Evolutionary conservation across 2,797 vertebrate genomes (phyloP).

Genomic region (Pseudocheirus occidentalis): DNA sequence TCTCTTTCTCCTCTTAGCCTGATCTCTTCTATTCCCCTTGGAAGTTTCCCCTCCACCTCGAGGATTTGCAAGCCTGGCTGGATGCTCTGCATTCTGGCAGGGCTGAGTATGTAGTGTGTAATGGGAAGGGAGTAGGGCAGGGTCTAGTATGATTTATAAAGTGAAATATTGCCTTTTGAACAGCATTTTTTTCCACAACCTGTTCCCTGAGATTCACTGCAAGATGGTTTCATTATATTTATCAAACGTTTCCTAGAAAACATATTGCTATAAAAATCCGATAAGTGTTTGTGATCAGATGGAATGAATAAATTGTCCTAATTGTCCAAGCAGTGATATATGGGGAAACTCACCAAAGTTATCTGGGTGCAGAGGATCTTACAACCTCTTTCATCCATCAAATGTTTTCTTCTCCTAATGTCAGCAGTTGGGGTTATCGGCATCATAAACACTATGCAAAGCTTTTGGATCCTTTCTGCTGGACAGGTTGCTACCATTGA

Average conservation of each 20-base stretch:
- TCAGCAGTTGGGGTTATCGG: constrained; percentile 79
- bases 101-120: constrained; percentile 9
- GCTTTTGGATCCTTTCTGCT: constrained; percentile 80
- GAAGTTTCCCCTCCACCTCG: background rate
- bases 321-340: constrained; percentile 70
- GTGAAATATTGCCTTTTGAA: constrained; percentile 67
- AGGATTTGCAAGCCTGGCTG: constrained; percentile 26
- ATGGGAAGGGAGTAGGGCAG: background rate
- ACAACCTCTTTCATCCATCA: constrained; percentile 76
- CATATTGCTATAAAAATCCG: constrained; percentile 72
- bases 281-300: constrained; percentile 68
- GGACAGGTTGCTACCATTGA: constrained; percentile 77
- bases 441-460: constrained; percentile 82
- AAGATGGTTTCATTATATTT: constrained; percentile 74
- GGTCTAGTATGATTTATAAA: constrained; percentile 45
- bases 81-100: constrained; percentile 46
- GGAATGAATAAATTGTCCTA: constrained; percentile 68
- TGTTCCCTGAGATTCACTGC: constrained; percentile 60
- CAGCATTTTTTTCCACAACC: constrained; percentile 21
- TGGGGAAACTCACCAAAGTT: constrained; percentile 67
- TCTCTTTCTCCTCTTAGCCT: background rate
- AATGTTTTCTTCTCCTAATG: constrained; percentile 66
- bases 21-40: background rate
- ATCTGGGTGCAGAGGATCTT: constrained; percentile 72
- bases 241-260: constrained; percentile 72